Base-by-base conservation (phyloP, 2,797 vertebrate genomes). In the Morelia viridis region DNA sequence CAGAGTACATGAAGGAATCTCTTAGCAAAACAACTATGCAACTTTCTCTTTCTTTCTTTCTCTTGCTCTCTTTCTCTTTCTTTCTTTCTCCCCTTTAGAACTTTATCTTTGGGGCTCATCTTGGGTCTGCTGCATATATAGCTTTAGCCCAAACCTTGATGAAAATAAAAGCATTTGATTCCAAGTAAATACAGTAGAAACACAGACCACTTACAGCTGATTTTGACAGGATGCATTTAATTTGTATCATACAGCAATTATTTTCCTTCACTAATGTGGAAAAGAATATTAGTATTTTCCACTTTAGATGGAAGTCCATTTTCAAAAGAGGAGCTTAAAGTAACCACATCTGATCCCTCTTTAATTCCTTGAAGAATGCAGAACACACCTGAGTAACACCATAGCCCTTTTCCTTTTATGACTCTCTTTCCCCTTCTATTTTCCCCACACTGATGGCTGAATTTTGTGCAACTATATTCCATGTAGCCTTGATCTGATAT, bases 401-500 rank as follows among this genome's bases (percentile, higher is more conserved):
- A 97, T 95, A 97, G 95, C 97, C 97, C 97, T 97, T 98, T 91
- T 97, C 97, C 96, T 97, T 94, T 88, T 96, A 97, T 95, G 93
- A 95, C 96, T 97, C 97, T 97, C 93, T 97, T 46, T 96, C 94
- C 97, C 96, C 95, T 96, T 97, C 96, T 86, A 80, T 97, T 96
- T 96, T 61, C 97, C 97, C 94, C 92, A 76, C 90, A 97, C 92
- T 1, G 95, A 95, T 91, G 94, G 94, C 94, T 97, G 97, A 96
- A 95, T 96, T 97, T 96, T 97, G 96, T 96, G 97, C 96, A 95
- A 97, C 94, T 96, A 96, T 96, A 96, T 95, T 98, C 96, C 97
- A 26, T 97, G 97, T 97, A 97, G 97, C 96, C 96, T 95, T 97
- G 96, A 95, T 98, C 97, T 97, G 97, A 96, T 97, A 93, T 98